A percentile compares a stretch with the other conserved stretches of the same genome.
These are phyloP conservation scores for Hyposmocoma kahamanoa DNA, from an alignment of 1,140 invertebrate species.

Conservation along the genomic window DNA sequence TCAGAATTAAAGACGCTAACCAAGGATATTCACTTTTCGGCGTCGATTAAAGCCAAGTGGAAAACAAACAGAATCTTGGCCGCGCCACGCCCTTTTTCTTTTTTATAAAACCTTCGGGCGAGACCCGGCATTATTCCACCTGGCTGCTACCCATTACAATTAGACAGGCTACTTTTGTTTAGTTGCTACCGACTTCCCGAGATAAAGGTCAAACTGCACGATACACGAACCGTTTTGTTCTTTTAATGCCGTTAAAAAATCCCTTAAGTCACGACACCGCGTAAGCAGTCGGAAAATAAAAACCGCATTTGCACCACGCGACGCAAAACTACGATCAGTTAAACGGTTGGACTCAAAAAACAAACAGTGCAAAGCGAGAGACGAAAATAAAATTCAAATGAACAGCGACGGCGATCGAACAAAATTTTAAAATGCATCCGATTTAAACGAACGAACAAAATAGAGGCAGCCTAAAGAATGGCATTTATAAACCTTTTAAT, in stretches of 20 bases:
- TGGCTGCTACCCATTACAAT: slow-evolving; percentile 30
- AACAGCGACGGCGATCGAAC: slow-evolving; percentile 23
- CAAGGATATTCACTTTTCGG: slow-evolving; percentile 40
- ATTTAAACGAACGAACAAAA: slow-evolving; percentile 38
- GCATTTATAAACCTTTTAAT: slow-evolving; percentile 19
- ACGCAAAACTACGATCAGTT: slow-evolving; percentile 40
- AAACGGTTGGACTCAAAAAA: slow-evolving; percentile 44
- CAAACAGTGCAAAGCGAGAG: slow-evolving; percentile 31
- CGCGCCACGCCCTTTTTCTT: slow-evolving; percentile 30
- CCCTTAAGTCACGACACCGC: slow-evolving; percentile 50
- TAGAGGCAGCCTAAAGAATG: slow-evolving; percentile 19
- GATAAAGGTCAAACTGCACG: slow-evolving; percentile 27
- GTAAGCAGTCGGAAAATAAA: slow-evolving; percentile 37
- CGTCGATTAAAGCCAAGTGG: slow-evolving; percentile 47
- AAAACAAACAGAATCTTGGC: slow-evolving; percentile 54
- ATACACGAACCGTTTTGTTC: slow-evolving; percentile 24
- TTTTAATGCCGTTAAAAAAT: slow-evolving; percentile 30
- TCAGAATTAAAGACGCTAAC: slow-evolving; percentile 56
- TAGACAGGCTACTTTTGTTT: slow-evolving; percentile 21
- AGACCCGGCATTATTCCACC: slow-evolving; percentile 22
- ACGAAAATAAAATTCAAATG: slow-evolving; percentile 49
- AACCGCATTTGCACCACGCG: slow-evolving; percentile 36
- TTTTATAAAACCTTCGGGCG: slow-evolving; percentile 31
- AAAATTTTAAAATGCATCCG: slow-evolving; percentile 29
- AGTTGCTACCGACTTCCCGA: slow-evolving; percentile 30